Evolutionary conservation across 2,113 vertebrate genomes (phyloP), one percentile per base, ranked within the genome.

Genomic region (Entomyzon cyanotis): DNA sequence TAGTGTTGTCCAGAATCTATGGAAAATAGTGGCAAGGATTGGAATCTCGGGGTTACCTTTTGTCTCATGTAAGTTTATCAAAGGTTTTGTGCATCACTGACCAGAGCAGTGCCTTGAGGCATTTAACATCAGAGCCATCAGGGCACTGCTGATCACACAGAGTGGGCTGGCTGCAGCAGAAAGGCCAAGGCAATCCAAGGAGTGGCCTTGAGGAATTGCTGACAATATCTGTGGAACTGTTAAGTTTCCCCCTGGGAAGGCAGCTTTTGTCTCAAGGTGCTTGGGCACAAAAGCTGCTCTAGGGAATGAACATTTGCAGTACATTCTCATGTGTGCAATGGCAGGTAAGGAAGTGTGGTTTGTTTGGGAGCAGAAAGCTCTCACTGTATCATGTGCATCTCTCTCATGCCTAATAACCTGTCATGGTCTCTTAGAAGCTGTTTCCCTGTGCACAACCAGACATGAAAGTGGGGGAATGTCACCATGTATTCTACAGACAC

Each of bases 201-300:
- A 65, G 28, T 63, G 49, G 19, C 44, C 28, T 49, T 15, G 37
- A 60, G 42, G 82, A 50, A 31, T 11, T 65, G 50, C 35, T 78
- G 27, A 19, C 17, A 28, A 0, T 41, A 9, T 49, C 46, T 63
- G 37, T 1, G 1, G 30, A 33, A 14, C 11, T 68, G 25, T 11
- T 33, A 68, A 3, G 4, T 18, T 39, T 52, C 24, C 42, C 42
- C 31, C 33, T 84, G 78, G 41, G 44, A 35, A 58, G 35, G 21
- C 33, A 80, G 42, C 33, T 80, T 70, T 15, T 44, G 25, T 68
- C 41, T 82, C 11, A 27, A 31, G 25, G 52, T 79, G 25, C 22
- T 70, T 63, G 56, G 27, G 8, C 25, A 4, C 52, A 55, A 81
- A 92, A 90, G 28, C 60, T 67, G 41, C 84, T 62, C 5, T n/a